Percentiles rank a stretch among this genome's conserved stretches.
Evolutionary conservation across 2,888 invertebrate species (phyloP).

Genomic region (Philopedon plagiatum): DNA sequence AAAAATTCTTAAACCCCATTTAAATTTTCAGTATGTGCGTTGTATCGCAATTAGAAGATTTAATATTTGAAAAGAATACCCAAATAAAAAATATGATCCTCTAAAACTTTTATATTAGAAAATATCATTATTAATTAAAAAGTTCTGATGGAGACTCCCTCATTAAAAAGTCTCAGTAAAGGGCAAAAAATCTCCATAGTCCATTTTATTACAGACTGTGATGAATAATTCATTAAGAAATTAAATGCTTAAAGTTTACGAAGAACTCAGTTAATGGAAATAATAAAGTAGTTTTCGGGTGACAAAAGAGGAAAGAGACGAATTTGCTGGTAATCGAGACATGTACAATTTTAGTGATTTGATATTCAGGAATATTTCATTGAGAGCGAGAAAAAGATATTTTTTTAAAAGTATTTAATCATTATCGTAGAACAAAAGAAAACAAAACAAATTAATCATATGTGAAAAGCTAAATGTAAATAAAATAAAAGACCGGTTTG

Average conservation of each 20-base stretch:
- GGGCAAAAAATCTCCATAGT: slow-evolving; percentile 4
- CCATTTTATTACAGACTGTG: slow-evolving; percentile 26
- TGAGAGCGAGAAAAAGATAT: too few species aligned
- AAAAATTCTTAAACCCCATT: too few species aligned
- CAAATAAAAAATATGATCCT: slow-evolving; percentile 11
- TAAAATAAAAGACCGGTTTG: too few species aligned
- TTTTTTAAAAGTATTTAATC: too few species aligned
- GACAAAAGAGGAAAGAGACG: slow-evolving; percentile 7
- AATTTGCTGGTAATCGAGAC: neutral
- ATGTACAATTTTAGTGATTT: too few species aligned
- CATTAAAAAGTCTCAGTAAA: slow-evolving; percentile 32
- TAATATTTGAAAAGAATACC: neutral
- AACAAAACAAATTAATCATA: too few species aligned
- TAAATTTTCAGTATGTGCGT: too few species aligned
- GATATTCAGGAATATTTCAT: too few species aligned
- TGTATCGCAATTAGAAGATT: neutral
- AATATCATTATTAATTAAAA: slow-evolving; percentile 23
- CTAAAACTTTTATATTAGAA: slow-evolving; percentile 22
- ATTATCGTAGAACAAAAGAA: too few species aligned
- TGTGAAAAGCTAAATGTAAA: too few species aligned
- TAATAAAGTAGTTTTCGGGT: slow-evolving; percentile 43
- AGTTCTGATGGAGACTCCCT: slow-evolving; percentile 13
- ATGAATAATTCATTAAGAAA: slow-evolving; percentile 40
- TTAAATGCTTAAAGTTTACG: slow-evolving; percentile 31
- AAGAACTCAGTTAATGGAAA: slow-evolving; percentile 39